Conservation (phyloP, 2,113 vertebrate species). For the Jacana jacana region DNA sequence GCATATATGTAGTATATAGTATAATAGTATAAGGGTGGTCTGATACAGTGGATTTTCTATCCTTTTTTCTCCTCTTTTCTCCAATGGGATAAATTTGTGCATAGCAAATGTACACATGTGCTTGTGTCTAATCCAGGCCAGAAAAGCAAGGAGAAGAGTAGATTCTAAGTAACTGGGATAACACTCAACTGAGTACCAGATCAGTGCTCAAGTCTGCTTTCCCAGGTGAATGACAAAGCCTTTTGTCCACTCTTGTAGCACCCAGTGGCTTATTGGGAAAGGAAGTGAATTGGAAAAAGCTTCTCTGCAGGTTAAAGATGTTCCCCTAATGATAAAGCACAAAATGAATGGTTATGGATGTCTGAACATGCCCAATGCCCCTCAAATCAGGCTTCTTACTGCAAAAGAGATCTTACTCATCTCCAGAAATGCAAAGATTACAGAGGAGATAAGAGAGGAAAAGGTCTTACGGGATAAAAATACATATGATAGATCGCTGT, state of each 20-base stretch:
- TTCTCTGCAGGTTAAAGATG: not conserved
- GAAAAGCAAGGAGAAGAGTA: not conserved
- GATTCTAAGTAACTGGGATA: not conserved
- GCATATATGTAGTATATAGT: too few relatives aligned
- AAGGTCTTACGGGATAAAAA: not conserved
- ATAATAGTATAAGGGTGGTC: not conserved
- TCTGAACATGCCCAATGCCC: not conserved
- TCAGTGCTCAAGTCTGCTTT: not conserved
- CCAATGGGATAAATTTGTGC: not conserved
- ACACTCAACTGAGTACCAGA: not conserved
- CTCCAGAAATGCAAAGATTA: not conserved
- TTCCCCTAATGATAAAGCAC: not conserved
- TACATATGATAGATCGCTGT: rapidly evolving
- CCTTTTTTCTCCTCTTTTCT: not conserved
- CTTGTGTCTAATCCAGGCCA: not conserved
- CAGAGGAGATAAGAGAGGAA: not conserved
- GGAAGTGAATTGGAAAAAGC: not conserved
- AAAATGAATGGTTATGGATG: not conserved
- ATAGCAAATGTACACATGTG: not conserved
- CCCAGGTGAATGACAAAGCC: not conserved
- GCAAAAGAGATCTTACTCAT: not conserved
- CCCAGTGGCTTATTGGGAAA: not conserved
- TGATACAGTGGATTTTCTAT: not conserved
- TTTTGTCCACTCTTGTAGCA: not conserved
- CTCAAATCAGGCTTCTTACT: not conserved